These are phyloP conservation scores for Otolemur crassicaudatus DNA, from an alignment of 2,797 vertebrate genomes.

Conservation along the genomic window DNA sequence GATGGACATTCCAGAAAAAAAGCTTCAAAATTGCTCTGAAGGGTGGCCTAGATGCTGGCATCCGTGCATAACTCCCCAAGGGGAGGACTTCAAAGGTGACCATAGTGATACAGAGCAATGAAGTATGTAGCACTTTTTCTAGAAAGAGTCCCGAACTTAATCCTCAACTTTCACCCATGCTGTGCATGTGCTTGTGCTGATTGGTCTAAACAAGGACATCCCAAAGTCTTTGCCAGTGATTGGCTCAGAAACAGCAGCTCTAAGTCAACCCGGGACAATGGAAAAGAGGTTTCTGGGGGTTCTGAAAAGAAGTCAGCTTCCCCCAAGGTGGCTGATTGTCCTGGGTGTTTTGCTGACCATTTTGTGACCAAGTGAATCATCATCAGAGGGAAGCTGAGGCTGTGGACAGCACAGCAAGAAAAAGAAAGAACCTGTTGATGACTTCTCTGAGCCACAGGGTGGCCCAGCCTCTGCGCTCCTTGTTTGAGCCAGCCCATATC, in stretches of 20 bases:
- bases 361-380: background rate
- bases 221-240: background rate
- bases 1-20: too few relatives aligned
- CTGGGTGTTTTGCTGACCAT: background rate
- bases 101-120: too few relatives aligned
- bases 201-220: background rate
- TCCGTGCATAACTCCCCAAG: too few relatives aligned
- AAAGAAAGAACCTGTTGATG: background rate
- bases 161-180: too few relatives aligned
- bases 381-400: background rate
- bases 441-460: background rate
- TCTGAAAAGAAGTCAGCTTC: slow-evolving; percentile 25
- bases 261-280: background rate
- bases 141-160: too few relatives aligned
- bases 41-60: too few relatives aligned
- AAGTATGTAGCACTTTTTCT: too few relatives aligned
- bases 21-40: too few relatives aligned
- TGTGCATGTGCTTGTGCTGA: background rate
- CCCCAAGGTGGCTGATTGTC: background rate
- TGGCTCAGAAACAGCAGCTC: background rate
- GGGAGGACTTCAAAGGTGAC: too few relatives aligned
- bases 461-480: background rate
- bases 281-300: background rate
- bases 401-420: background rate
- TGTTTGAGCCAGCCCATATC: background rate